phyloP scores from a whole-genome alignment of 2,113 vertebrate genomes.

The Rousettus leschenaultii region DNA sequence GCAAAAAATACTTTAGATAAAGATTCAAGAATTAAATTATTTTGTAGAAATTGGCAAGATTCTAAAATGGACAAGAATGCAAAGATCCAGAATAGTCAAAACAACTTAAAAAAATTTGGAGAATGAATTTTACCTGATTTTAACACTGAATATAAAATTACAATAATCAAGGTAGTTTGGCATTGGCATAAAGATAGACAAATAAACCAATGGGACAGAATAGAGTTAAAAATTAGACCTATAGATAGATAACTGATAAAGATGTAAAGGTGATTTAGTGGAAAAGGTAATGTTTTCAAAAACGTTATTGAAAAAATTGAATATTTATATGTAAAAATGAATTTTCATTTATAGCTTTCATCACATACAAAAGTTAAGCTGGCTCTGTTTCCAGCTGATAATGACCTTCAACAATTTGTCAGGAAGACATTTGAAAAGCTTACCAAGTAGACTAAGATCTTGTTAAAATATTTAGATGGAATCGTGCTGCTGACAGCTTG shows the following conservation, averaged over 20 bases:
- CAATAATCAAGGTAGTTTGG: background rate
- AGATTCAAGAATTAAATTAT: background rate
- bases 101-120: background rate
- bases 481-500: background rate
- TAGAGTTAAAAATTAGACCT: background rate
- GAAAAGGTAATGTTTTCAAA: background rate
- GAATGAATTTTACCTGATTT: background rate
- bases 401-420: background rate
- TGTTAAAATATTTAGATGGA: background rate
- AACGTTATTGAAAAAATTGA: background rate
- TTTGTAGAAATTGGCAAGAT: background rate
- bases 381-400: background rate
- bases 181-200: background rate
- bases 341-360: background rate
- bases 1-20: background rate
- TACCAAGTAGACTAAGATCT: background rate
- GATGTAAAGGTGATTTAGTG: background rate
- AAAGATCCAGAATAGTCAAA: background rate
- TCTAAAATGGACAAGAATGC: conserved; percentile 14
- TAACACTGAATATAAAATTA: background rate
- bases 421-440: background rate
- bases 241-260: background rate
- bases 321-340: background rate
- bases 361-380: background rate
- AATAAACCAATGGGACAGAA: background rate